Conservation (phyloP, 1,140 invertebrate species). For the Contarinia nasturtii region DNA sequence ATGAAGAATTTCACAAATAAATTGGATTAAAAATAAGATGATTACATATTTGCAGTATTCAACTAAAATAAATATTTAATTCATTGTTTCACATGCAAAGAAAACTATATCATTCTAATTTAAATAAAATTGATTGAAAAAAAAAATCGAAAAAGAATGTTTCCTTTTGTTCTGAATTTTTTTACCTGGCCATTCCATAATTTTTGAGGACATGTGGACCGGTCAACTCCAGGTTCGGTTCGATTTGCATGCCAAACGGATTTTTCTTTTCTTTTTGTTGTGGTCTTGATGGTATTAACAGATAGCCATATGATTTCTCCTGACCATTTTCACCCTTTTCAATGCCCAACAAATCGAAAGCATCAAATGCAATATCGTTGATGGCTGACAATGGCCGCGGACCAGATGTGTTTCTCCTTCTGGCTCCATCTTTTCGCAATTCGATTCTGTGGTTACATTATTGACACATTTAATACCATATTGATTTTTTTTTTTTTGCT, state of each 20-base stretch:
- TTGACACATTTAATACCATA: no score
- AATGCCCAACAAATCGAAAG: conserved; percentile 65
- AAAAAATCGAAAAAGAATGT: no score
- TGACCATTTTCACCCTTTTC: conserved; percentile 68
- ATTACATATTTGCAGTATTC: no score
- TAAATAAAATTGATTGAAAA: no score
- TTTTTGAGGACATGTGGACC: conserved; percentile 19
- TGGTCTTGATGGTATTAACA: conserved; percentile 56
- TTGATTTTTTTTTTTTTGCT: no score
- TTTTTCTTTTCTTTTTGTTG: conserved; percentile 24
- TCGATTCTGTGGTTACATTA: conserved; percentile 42
- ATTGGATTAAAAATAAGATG: no score
- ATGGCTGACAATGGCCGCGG: conserved; percentile 66
- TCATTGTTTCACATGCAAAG: no score
- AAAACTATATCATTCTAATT: no score
- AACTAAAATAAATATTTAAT: no score
- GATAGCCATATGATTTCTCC: conserved; percentile 71
- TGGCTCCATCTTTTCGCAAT: conserved; percentile 49
- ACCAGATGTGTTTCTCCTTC: conserved; percentile 60
- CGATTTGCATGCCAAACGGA: conserved; percentile 9
- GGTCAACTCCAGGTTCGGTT: conserved; percentile 20
- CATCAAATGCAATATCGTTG: conserved; percentile 62
- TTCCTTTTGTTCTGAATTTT: no score
- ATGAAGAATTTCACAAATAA: no score
- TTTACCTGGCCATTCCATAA: conserved; percentile 22